phyloP scores from a whole-genome alignment of 2,113 vertebrate species.

The Sturnira hondurensis region DNA sequence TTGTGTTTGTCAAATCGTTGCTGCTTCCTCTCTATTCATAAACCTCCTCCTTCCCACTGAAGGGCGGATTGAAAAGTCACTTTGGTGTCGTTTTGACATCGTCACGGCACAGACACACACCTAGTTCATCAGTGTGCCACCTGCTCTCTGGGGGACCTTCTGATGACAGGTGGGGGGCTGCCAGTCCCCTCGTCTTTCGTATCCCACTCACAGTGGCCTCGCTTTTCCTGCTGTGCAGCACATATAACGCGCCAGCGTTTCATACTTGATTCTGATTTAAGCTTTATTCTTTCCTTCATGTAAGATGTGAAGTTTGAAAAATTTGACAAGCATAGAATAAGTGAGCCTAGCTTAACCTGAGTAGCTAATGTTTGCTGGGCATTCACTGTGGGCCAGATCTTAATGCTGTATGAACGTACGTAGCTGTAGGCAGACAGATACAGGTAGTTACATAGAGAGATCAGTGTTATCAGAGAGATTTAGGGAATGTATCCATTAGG shows the following conservation, averaged over 20 bases:
- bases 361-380: background rate
- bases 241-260: constrained; percentile 42
- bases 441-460: background rate
- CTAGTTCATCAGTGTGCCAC: constrained; percentile 56
- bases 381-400: background rate
- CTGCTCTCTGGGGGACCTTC: background rate
- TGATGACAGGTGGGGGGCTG: constrained; percentile 49
- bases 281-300: background rate
- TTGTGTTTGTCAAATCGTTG: constrained; percentile 16
- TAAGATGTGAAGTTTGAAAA: background rate
- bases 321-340: background rate
- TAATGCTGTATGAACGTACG: background rate
- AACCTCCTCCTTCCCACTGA: constrained; percentile 11
- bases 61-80: constrained; percentile 57
- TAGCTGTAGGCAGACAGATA: background rate
- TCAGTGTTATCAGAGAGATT: background rate
- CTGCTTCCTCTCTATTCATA: constrained; percentile 26
- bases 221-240: constrained; percentile 50
- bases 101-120: constrained; percentile 31
- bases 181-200: constrained; percentile 47
- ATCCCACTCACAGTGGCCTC: constrained; percentile 32
- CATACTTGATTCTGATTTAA: constrained; percentile 21
- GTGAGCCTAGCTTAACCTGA: background rate
- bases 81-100: constrained; percentile 51
- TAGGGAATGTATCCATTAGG: background rate